Base-by-base conservation (phyloP, 2,113 vertebrate genomes). In the Aythya baeri region DNA sequence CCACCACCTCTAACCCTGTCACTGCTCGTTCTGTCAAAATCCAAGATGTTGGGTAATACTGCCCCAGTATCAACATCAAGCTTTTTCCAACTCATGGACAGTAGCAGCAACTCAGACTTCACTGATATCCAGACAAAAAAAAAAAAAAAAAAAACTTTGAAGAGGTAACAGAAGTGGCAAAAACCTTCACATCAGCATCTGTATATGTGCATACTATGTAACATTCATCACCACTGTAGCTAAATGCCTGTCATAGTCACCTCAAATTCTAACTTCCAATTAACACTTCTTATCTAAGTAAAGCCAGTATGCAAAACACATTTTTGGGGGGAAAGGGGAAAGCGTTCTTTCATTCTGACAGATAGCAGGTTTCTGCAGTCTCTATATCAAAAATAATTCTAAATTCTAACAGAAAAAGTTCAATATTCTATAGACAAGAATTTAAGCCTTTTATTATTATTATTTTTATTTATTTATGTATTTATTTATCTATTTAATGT, bases 1-100 rank as follows among this genome's bases (percentile, higher is more conserved):
- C 58, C 72, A 83, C 17, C 80, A 96, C 85, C 82, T 94, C 73
- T 63, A 96, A 71, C 82, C 79, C 68, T 71, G 27, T 38, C 80
- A 80, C 38, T 72, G 85, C 72, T 94, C 68, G 46, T 81, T 43
- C 89, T 83, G 74, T 80, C 83, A 78, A 71, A 20, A 87, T 38
- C 74, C 32, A 7, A 77, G 43, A 25, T 16, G 55, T 20, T 20
- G 4, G 25, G 46, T 54, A 87, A 72, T 68, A 27, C 21, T 62
- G 85, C 58, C 76, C 55, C 83, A 50, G 31, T 57, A 93, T 50
- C 38, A 85, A 91, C 62, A 74, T 18, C 6, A 3, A 80, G 58
- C 54, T 82, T 50, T 59, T 84, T 54, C 73, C 80, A 86, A 13
- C 36, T 58, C 26, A 63, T 43, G 34, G 7, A 41, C 14, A 50